Percentiles rank a stretch among this genome's conserved stretches.
These are phyloP conservation scores for Eurytemora carolleeae DNA, from an alignment of 1,140 invertebrate genomes.

Conservation along the genomic window DNA sequence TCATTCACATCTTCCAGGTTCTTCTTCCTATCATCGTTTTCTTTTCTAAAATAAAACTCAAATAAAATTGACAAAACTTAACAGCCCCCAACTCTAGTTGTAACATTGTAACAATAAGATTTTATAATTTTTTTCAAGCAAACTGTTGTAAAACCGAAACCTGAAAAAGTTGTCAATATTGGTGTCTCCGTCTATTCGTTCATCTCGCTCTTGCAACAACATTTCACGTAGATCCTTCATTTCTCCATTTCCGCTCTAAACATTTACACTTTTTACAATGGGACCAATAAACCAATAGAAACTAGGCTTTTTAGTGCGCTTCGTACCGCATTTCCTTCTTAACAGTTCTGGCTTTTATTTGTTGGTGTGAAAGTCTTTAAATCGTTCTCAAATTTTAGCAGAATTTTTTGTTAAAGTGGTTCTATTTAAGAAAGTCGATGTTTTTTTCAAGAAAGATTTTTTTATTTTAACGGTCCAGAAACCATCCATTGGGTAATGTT, in stretches of 20 bases:
- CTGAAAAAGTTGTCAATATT: not conserved
- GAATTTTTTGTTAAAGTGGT: no score
- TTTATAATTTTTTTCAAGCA: not conserved
- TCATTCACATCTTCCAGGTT: slow-evolving; percentile 11
- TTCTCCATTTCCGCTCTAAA: not conserved
- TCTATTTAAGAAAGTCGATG: not conserved
- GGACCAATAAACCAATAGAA: not conserved
- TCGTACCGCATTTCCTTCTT: no score
- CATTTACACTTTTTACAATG: not conserved
- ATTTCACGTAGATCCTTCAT: not conserved
- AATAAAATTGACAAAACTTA: not conserved
- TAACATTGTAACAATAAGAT: not conserved
- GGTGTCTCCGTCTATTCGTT: not conserved
- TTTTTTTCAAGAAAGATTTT: no score
- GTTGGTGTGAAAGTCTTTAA: no score
- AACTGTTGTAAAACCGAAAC: not conserved
- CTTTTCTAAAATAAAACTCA: slow-evolving; percentile 3
- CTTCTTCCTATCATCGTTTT: slow-evolving; percentile 7
- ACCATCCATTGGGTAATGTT: no score
- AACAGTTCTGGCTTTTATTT: no score
- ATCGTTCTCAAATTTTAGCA: no score
- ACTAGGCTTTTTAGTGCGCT: no score
- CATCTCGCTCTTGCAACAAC: not conserved
- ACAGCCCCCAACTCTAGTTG: no score
- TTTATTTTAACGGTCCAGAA: no score